These are phyloP conservation scores for Clitarchus hookeri DNA, from an alignment of 2,888 invertebrate genomes.

Conservation along the genomic window DNA sequence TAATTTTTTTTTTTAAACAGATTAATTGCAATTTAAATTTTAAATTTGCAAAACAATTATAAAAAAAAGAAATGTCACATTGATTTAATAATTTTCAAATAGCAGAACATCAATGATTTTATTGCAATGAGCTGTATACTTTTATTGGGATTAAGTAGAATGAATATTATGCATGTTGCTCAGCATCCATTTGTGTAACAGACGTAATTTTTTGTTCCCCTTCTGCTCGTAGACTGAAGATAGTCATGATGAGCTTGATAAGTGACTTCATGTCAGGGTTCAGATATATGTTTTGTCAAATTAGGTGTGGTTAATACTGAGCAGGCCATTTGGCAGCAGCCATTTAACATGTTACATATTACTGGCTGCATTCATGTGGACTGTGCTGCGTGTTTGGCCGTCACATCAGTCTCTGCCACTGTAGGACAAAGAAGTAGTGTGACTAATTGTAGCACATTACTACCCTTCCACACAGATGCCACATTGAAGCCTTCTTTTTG, in stretches of 20 bases:
- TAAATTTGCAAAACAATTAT: no score
- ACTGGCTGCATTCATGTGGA: not conserved
- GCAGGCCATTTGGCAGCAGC: not conserved
- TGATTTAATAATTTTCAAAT: no score
- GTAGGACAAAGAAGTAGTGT: not conserved
- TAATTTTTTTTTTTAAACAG: no score
- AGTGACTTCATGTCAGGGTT: not conserved
- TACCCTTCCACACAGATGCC: not conserved
- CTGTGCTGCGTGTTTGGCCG: not conserved
- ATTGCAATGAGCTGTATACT: no score
- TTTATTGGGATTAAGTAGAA: no score
- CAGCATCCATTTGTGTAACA: not conserved
- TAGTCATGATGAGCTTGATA: not conserved
- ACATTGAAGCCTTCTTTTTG: not conserved
- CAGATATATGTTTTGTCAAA: not conserved
- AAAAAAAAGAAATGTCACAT: no score
- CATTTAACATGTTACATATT: conserved; percentile 9
- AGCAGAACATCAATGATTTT: no score
- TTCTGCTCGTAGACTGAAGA: not conserved
- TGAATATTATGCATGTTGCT: not conserved
- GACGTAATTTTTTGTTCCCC: not conserved
- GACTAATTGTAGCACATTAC: not conserved
- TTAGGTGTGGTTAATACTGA: not conserved
- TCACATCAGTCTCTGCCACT: not conserved
- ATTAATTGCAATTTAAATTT: no score